A percentile compares a stretch with the other conserved stretches of the same genome.
Conservation (phyloP, 2,888 invertebrate species). For the Xylota segnis region DNA sequence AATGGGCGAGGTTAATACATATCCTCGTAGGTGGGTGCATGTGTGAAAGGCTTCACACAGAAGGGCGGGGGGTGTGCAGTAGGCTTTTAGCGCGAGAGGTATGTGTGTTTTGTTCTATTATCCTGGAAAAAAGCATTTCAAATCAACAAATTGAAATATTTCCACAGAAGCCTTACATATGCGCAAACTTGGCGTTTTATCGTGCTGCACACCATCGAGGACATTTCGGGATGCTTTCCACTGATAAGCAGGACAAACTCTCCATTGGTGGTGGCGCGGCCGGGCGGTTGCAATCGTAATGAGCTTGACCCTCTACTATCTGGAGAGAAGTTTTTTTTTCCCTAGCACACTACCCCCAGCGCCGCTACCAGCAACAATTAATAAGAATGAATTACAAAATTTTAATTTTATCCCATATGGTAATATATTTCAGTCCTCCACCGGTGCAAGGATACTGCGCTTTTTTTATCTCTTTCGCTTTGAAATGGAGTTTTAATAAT, state of each 20-base stretch:
- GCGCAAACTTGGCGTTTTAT: neutral
- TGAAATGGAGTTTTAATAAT: slow-evolving; percentile 51
- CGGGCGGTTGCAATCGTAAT: slow-evolving; percentile 48
- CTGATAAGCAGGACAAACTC: slow-evolving; percentile 20
- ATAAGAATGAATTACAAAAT: slow-evolving; percentile 69
- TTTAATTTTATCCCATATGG: slow-evolving; percentile 59
- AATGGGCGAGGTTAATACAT: slow-evolving; percentile 14
- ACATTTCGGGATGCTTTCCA: slow-evolving; percentile 11
- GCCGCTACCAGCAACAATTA: slow-evolving; percentile 46
- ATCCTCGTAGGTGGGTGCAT: no score
- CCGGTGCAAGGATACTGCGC: neutral
- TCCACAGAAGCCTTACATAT: neutral
- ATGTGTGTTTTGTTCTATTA: no score
- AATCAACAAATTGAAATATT: neutral
- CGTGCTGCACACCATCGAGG: neutral
- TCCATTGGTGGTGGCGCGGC: slow-evolving; percentile 13
- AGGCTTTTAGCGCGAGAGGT: slow-evolving; percentile 10
- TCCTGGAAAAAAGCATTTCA: neutral
- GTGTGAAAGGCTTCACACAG: slow-evolving; percentile 1
- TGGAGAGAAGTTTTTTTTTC: slow-evolving; percentile 27
- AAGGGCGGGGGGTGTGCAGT: neutral
- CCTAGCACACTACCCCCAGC: neutral
- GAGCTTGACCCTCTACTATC: slow-evolving; percentile 36
- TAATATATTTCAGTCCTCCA: slow-evolving; percentile 32
- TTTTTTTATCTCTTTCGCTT: slow-evolving; percentile 29